Evolutionary conservation across 2,888 invertebrate species (phyloP), one percentile per base, ranked within the genome.

Genomic region (Epsilonema sp.): DNA sequence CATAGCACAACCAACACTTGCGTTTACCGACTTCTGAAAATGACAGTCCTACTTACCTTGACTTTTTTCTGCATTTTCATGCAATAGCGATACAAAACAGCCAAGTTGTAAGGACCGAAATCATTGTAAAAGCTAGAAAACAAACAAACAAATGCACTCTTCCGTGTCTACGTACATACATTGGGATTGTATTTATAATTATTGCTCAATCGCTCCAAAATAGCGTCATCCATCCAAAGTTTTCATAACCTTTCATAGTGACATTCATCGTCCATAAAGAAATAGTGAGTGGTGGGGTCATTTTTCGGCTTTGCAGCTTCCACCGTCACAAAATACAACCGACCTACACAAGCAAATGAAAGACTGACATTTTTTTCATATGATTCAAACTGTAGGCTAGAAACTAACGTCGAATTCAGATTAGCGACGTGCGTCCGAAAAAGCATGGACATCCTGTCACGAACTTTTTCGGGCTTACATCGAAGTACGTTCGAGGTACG

Each of bases 31-130:
- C n/a, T n/a, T n/a, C n/a, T n/a, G n/a, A n/a, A n/a, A n/a, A n/a
- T n/a, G n/a, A n/a, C n/a, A n/a, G n/a, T n/a, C n/a, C n/a, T 16
- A 39, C 60, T 61, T 61, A 73, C 76, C 62, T 74, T 76, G 48
- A 83, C 64, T 67, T 80, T 81, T 55, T 76, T 77, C 63, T 80
- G 82, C 50, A 92, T 72, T 63, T 79, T 82, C 57, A 76, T 77
- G 69, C 90, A 92, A 67, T 83, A 85, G 66, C 82, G 78, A 71
- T 86, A 90, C 52, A 97, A 70, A 74, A 87, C 85, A 55, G 85
- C 84, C 62, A 94, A 75, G 71, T 92, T 94, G 53, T 92, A 74
- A 0, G 94, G 97, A 1, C 97, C 97, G 70, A 94, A 97, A 70
- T 97, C 97, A 57, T 80, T 78, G 70, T 87, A 92, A 68, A 89